phyloP scores from a whole-genome alignment of 2,113 vertebrate species.

The Sturnus vulgaris region DNA sequence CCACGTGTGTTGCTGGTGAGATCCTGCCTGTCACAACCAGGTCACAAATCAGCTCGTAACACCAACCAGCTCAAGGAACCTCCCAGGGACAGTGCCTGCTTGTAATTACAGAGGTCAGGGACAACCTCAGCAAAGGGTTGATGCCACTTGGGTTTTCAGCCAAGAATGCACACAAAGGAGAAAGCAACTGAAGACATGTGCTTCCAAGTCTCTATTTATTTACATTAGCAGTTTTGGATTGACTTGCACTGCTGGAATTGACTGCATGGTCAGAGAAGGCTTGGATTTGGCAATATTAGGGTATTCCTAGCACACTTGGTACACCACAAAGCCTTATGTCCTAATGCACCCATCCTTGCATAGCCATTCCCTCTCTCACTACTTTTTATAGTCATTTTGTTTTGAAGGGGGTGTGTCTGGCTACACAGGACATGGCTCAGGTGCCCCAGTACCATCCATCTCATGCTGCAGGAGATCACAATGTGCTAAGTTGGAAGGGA shows the following conservation, averaged over 20 bases:
- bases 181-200: not conserved
- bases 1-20: not conserved
- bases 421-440: not conserved
- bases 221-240: not conserved
- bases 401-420: not conserved
- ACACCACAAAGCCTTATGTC: not conserved
- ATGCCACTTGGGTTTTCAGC: not conserved
- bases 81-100: rapidly evolving
- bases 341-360: not conserved
- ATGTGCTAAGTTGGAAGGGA: not conserved
- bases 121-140: not conserved
- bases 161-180: not conserved
- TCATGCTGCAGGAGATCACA: not conserved
- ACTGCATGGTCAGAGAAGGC: not conserved
- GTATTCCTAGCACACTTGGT: not conserved
- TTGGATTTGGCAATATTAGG: not conserved
- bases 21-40: not conserved
- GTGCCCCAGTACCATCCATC: not conserved
- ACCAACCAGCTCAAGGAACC: not conserved
- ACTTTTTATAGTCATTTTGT: not conserved
- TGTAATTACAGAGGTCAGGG: not conserved
- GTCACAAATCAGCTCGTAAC: not conserved
- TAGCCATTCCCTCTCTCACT: not conserved
- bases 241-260: not conserved
- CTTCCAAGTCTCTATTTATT: not conserved